Evolutionary conservation across 2,797 vertebrate genomes (phyloP).

Genomic region (Oryzias dopingdopingensis): DNA sequence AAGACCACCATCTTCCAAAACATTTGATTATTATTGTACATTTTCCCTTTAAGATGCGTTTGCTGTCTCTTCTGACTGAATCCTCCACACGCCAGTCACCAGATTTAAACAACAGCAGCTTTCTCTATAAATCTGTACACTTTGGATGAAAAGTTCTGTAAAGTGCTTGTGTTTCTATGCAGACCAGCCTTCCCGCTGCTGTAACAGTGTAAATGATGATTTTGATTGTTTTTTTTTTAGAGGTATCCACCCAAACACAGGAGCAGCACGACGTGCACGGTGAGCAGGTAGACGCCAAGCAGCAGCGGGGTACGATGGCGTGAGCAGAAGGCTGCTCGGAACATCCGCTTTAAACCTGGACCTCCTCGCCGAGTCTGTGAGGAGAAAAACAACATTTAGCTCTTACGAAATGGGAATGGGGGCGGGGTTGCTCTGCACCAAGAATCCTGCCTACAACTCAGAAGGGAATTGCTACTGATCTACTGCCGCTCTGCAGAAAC

Average conservation of each 20-base stretch:
- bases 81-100: conserved; percentile 10
- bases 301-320: conserved; percentile 86
- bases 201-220: conserved; percentile 37
- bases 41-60: neutral
- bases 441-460: neutral
- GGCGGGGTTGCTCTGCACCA: too few relatives aligned
- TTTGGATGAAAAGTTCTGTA: conserved; percentile 58
- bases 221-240: conserved; percentile 59
- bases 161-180: conserved; percentile 61
- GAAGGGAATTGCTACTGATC: too few relatives aligned
- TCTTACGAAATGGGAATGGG: neutral
- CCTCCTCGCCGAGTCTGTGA: conserved; percentile 76
- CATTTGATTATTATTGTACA: conserved; percentile 14
- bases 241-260: conserved; percentile 89
- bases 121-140: conserved; percentile 28
- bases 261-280: conserved; percentile 85
- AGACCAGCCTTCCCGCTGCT: conserved; percentile 3
- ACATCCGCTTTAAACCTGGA: conserved; percentile 77
- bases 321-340: conserved; percentile 81
- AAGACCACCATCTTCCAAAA: conserved; percentile 28
- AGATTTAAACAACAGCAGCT: conserved; percentile 21
- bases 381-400: neutral
- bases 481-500: too few relatives aligned
- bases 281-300: conserved; percentile 82
- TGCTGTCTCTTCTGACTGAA: conserved; percentile 29